phyloP scores from a whole-genome alignment of 2,113 vertebrate species.

The Catagonus wagneri region DNA sequence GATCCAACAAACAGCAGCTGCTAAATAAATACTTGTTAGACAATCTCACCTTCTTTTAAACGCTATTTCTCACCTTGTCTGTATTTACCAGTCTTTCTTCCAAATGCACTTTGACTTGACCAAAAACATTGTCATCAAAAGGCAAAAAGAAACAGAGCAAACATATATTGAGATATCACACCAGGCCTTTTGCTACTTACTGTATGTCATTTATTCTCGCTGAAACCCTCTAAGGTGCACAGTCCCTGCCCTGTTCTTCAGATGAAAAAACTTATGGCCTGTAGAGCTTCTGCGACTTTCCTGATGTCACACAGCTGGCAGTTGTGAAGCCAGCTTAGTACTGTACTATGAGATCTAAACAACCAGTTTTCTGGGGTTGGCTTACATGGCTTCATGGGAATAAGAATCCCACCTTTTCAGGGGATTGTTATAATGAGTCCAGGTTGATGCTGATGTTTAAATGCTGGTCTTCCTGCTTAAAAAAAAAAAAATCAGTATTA shows the following conservation, averaged over 20 bases:
- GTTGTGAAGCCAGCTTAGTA: not conserved
- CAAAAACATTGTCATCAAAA: not conserved
- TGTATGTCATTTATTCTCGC: not conserved
- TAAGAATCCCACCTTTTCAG: not conserved
- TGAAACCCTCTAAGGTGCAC: not conserved
- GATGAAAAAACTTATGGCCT: not conserved
- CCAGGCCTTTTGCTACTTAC: not conserved
- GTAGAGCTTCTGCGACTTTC: not conserved
- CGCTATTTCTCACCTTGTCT: not conserved
- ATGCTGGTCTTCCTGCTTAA: slow-evolving; percentile 42
- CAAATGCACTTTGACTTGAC: not conserved
- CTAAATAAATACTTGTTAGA: not conserved
- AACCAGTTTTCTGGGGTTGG: not conserved
- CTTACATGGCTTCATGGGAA: not conserved
- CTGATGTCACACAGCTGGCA: not conserved
- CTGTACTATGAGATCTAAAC: not conserved
- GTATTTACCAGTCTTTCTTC: not conserved
- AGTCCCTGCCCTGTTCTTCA: not conserved
- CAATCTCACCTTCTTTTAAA: not conserved
- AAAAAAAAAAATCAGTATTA: slow-evolving; percentile 38
- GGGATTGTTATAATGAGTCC: not conserved
- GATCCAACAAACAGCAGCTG: not conserved
- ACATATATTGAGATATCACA: not conserved
- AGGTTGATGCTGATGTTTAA: slow-evolving; percentile 34
- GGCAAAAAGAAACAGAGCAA: not conserved